A percentile compares a stretch with the other conserved stretches of the same genome.
These are phyloP conservation scores for Syrmaticus mikado DNA, from an alignment of 2,113 vertebrate genomes.

Conservation along the genomic window DNA sequence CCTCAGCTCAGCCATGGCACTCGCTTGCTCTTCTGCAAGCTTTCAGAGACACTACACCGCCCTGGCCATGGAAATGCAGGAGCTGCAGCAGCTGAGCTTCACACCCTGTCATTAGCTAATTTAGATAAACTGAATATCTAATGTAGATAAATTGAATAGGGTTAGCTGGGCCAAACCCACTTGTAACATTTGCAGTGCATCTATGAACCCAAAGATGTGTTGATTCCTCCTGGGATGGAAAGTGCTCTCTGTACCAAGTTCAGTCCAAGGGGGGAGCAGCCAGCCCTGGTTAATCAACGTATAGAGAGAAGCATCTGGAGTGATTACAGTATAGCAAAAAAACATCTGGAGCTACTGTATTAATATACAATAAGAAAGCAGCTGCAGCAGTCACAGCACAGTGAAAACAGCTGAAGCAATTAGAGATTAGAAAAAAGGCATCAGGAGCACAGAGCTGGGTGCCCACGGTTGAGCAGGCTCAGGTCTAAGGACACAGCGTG, in stretches of 20 bases:
- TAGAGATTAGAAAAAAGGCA: background rate
- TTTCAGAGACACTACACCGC: background rate
- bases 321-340: background rate
- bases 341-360: constrained; percentile 55
- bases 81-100: background rate
- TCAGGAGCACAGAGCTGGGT: background rate
- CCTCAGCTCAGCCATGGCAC: background rate
- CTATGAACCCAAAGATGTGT: background rate
- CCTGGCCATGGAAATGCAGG: background rate
- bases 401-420: constrained; percentile 47
- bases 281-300: background rate
- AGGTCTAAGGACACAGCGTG: background rate
- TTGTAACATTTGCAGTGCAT: background rate
- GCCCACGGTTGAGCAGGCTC: rapidly evolving
- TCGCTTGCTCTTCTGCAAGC: background rate
- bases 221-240: background rate
- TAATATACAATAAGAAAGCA: constrained; percentile 50
- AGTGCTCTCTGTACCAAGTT: background rate
- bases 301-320: constrained; percentile 54
- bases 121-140: background rate
- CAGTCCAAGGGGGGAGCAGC: background rate
- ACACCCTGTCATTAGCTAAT: background rate
- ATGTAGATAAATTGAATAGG: background rate
- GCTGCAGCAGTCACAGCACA: constrained; percentile 47
- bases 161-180: background rate